Evolutionary conservation across 2,113 vertebrate genomes (phyloP).

Genomic region (Oreochromis niloticus): DNA sequence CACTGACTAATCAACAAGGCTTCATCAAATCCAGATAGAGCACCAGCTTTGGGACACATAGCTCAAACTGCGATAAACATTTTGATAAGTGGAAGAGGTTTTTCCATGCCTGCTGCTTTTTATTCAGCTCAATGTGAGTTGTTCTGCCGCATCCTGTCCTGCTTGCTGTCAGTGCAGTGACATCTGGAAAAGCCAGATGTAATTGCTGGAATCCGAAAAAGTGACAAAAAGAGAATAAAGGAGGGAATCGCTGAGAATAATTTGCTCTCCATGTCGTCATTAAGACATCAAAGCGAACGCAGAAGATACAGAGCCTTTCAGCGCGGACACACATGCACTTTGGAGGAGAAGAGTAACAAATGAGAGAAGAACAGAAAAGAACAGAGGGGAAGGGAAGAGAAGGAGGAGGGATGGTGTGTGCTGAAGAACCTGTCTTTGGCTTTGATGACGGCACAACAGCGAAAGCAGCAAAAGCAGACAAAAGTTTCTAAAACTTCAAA

Average conservation of each 20-base stretch:
- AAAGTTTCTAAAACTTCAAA: constrained; percentile 75
- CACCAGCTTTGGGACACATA: neutral
- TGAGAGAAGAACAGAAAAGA: constrained; percentile 25
- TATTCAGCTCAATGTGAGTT: neutral
- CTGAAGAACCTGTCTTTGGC: constrained; percentile 50
- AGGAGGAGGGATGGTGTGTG: constrained; percentile 33
- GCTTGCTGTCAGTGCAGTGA: neutral
- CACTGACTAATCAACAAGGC: neutral
- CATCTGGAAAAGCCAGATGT: constrained; percentile 35
- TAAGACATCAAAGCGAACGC: constrained; percentile 60
- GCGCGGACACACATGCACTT: constrained; percentile 38
- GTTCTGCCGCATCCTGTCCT: neutral
- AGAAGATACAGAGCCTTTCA: constrained; percentile 48
- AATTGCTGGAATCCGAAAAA: constrained; percentile 20
- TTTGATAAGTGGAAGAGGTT: constrained; percentile 15
- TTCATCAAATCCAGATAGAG: constrained; percentile 14
- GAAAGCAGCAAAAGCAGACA: constrained; percentile 50
- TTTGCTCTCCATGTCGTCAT: constrained; percentile 48
- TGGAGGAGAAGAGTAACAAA: constrained; percentile 23
- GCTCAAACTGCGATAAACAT: constrained; percentile 14
- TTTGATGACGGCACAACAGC: constrained; percentile 53
- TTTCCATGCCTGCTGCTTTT: constrained; percentile 5
- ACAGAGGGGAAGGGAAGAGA: neutral
- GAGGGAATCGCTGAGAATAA: constrained; percentile 7
- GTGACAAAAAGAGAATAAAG: constrained; percentile 10